Evolutionary conservation across 2,797 vertebrate species (phyloP), one percentile per base, ranked within the genome.

Genomic region (Dallia pectoralis): DNA sequence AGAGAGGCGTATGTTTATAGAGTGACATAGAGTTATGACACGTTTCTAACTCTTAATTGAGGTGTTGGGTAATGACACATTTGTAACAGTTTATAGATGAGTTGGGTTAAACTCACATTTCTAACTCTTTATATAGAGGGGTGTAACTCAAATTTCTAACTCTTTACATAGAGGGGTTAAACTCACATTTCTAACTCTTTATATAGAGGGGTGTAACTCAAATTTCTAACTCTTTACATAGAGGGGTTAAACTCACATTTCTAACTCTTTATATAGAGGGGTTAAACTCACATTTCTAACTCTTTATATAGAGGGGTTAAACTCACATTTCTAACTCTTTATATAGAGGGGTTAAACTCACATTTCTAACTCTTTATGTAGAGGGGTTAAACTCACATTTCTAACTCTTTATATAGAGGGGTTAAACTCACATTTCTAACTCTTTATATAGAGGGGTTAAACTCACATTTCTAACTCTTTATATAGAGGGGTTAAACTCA

Each of bases 321-420:
- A 8, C 6, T n/a, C 30, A 19, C 63, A 49, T 9, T 32, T 49
- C 25, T 22, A 48, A 29, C 40, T 47, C 64, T 67, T 36, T 67
- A 36, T 40, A 70, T 27, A 33, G 25, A 36, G 30, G 29, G 33
- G 3, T 11, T 51, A 73, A 79, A 75, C 73, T 71, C 88, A 96
- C 97, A 91, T 88, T 85, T 99, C 97, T 9, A 99, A 95, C 82
- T 99, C 98, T 89, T 96, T 97, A 91, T 95, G 96, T 82, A 99
- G 93, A 67, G 92, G 93, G 27, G 87, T 48, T 4, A n/a, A 16
- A 90, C 95, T 93, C 88, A 96, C 97, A 91, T 89, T 86, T 99
- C 97, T 7, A 99, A 95, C 82, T 99, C 98, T 89, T 96, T 97
- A 91, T 95, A 96, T 83, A 99, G 93, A 66, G 92, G 92, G 22